Evolutionary conservation across 2,797 vertebrate species (phyloP).

Genomic region (Siniperca scherzeri): DNA sequence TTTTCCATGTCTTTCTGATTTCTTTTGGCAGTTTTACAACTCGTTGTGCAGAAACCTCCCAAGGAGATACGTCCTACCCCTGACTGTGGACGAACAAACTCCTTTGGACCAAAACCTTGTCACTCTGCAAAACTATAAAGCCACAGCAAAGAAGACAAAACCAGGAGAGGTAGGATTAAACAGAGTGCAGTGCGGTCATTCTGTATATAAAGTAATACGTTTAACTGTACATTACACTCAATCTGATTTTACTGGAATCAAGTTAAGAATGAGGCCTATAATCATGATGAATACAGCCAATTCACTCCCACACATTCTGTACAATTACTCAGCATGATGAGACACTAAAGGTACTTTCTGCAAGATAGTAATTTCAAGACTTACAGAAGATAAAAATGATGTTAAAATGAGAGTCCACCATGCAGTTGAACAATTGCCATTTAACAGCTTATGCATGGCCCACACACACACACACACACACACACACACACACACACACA

Average conservation of each 20-base stretch:
- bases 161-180: constrained; percentile 84
- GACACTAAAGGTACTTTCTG: constrained; percentile 53
- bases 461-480: constrained; percentile 6
- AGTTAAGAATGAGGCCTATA: constrained; percentile 52
- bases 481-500: constrained; percentile 16
- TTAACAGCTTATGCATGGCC: constrained; percentile 32
- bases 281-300: constrained; percentile 59
- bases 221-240: constrained; percentile 16
- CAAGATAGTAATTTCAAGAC: constrained; percentile 66
- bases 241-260: constrained; percentile 30
- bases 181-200: background rate
- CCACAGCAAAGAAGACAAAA: constrained; percentile 86
- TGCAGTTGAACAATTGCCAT: constrained; percentile 47
- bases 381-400: constrained; percentile 51
- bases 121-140: constrained; percentile 83
- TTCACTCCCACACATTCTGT: constrained; percentile 56
- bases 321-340: constrained; percentile 67
- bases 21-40: constrained; percentile 87
- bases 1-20: constrained; percentile 39
- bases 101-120: constrained; percentile 87
- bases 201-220: constrained; percentile 25
- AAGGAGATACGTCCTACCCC: constrained; percentile 91
- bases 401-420: constrained; percentile 46
- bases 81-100: constrained; percentile 81
- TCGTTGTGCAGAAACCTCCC: constrained; percentile 86